Base-by-base conservation (phyloP, 1,140 invertebrate genomes). In the Bemisia tabaci region DNA sequence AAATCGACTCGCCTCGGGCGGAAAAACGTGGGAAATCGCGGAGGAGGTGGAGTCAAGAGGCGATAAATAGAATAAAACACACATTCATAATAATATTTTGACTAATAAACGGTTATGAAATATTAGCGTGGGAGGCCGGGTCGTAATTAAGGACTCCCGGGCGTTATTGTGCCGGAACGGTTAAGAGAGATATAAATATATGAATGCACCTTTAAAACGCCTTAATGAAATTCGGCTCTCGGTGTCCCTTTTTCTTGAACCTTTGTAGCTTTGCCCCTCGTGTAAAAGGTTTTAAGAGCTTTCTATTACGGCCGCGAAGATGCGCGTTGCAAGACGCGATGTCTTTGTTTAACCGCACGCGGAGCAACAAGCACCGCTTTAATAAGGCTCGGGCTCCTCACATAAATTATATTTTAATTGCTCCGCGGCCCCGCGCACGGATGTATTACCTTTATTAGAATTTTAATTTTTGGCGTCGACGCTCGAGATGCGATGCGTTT, bases 81-180 rank as follows among this genome's bases (percentile, higher is more conserved):
- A 63, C 48, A 67, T 48, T 26, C 11, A 24, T 62, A 67, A 60
- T 67, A 67, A 67, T 67, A 67, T 67, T 67, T 60, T 63, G 33
- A 25, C 39, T 67, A 67, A 67, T 67, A 63, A 67, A 67, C 63
- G 66, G 60, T 62, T 60, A 25, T 63, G 62, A 66, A 12, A 39
- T 61, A 62, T 48, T 48, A 48, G 17, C 33, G 33, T 17, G 33
- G 33, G 33, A 17, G 33, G 33, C 5, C 5, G 33, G 33, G 33
- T 48, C 5, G 33, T 48, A 48, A 48, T 48, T 48, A 48, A 48
- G 33, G 33, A 17, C 33, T 48, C 17, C 33, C 5, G 17, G 17
- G 33, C 17, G 33, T 48, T 48, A 48, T 48, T 48, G 33, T 48
- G 17, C 17, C 5, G 33, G 33, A 48, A 48, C 33, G 17, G 33